phyloP scores from a whole-genome alignment of 2,797 vertebrate genomes.

The Lacerta agilis region DNA sequence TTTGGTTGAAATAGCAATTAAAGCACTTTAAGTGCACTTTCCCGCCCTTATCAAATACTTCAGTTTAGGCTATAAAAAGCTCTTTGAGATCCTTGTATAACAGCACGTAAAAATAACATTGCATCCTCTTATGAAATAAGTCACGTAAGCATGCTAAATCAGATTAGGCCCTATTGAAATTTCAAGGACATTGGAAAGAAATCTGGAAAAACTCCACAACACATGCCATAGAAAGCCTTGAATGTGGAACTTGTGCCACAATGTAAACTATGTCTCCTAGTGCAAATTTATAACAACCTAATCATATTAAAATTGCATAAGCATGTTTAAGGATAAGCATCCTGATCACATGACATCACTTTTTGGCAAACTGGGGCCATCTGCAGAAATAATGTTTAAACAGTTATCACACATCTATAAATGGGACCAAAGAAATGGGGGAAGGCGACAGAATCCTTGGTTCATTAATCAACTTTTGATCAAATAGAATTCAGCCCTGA shows the following conservation, averaged over 20 bases:
- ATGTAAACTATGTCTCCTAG: background rate
- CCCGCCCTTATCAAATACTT: background rate
- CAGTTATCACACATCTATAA: background rate
- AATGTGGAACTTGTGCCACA: background rate
- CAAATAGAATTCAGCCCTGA: background rate
- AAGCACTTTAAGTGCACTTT: background rate
- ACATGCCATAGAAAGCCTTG: background rate
- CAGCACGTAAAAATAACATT: background rate
- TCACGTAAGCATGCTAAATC: background rate
- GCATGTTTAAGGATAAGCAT: background rate
- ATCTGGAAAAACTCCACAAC: background rate
- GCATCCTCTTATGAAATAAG: background rate
- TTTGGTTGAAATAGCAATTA: background rate
- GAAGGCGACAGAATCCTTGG: background rate
- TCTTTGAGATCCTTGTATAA: background rate
- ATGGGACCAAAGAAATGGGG: background rate
- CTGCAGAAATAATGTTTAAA: background rate
- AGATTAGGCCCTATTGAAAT: background rate
- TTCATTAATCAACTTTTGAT: background rate
- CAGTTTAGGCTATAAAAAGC: background rate
- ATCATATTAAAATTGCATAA: background rate
- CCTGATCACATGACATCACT: background rate
- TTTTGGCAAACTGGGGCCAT: background rate
- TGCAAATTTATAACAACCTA: background rate
- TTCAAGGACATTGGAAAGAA: background rate